These are phyloP conservation scores for Prunella fulvescens DNA, from an alignment of 2,113 vertebrate species.

Conservation along the genomic window DNA sequence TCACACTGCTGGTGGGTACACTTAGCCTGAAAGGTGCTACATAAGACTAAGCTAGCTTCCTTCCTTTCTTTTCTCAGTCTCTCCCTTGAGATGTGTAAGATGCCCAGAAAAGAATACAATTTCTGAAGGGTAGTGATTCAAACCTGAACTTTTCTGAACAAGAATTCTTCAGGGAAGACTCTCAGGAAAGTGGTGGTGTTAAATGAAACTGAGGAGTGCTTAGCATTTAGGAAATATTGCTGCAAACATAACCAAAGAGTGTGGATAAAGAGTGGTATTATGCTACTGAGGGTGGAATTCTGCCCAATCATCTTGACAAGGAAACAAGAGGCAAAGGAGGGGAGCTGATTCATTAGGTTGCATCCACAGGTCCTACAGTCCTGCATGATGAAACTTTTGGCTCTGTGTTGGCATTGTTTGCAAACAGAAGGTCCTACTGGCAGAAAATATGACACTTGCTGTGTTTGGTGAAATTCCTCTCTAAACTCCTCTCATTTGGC, in stretches of 20 bases:
- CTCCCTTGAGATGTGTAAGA: background rate
- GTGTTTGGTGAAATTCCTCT: slow-evolving; percentile 21
- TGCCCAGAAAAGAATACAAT: background rate
- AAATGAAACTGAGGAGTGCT: background rate
- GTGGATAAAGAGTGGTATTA: background rate
- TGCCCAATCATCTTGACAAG: background rate
- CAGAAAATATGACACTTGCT: slow-evolving; percentile 18
- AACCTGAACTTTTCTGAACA: background rate
- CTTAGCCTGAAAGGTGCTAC: background rate
- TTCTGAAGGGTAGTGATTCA: background rate
- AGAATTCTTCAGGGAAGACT: background rate
- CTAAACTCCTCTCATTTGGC: background rate
- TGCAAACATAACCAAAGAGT: background rate
- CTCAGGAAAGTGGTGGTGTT: background rate
- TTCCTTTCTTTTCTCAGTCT: background rate
- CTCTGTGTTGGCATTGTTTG: background rate
- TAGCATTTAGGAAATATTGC: background rate
- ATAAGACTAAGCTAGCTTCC: background rate
- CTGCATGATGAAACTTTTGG: background rate
- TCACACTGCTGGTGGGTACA: background rate
- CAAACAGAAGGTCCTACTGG: slow-evolving; percentile 39
- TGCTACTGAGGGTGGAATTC: background rate
- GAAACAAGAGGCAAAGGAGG: background rate
- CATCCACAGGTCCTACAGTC: background rate
- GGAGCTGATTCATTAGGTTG: background rate